Base-by-base conservation (phyloP, 2,113 vertebrate genomes). In the Halcyon malimbica region DNA sequence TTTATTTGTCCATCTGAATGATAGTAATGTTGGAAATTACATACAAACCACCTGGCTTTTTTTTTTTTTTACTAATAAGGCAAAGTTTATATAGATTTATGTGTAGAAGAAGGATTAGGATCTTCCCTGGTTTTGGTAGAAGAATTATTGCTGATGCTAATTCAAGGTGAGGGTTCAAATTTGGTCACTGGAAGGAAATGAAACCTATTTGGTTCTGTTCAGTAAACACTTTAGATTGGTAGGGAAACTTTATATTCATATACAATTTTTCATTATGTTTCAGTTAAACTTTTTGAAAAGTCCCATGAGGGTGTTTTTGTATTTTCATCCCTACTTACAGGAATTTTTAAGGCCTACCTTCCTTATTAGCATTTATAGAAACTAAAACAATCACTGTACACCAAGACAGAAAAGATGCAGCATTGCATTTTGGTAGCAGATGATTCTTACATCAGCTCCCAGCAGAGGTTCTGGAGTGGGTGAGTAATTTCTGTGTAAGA, bases 1-100 rank as follows among this genome's bases (percentile, higher is more conserved):
- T 98, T 98, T 97, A 98, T 98, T 98, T 98, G 98, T 98, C 98
- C 98, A 98, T 98, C 97, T 98, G 97, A 98, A 97, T 98, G 97
- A 98, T 97, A 98, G 96, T 97, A 97, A 98, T 97, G 96, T 94
- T 98, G 81, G 94, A 98, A 98, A 98, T 98, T 98, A 95, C 90
- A 97, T 97, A 96, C 83, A 98, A 98, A 96, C 96, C 98, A 98
- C 98, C 97, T 98, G 98, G 89, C 92, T 97, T 98, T 97, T 97
- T 69, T 97, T 97, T n/a, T 97, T 96, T 41, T 92, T 79, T 89
- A 90, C 89, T 97, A 97, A 97, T 97, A 96, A 96, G 85, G 71
- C 93, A 95, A 97, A 98, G 93, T 97, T 98, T 98, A 93, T 97
- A 83, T 81, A 95, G 90, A 96, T 97, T 95, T 97, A 62, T 89